These are phyloP conservation scores for Eubasilissa regina DNA, from an alignment of 1,140 invertebrate genomes.

Conservation along the genomic window DNA sequence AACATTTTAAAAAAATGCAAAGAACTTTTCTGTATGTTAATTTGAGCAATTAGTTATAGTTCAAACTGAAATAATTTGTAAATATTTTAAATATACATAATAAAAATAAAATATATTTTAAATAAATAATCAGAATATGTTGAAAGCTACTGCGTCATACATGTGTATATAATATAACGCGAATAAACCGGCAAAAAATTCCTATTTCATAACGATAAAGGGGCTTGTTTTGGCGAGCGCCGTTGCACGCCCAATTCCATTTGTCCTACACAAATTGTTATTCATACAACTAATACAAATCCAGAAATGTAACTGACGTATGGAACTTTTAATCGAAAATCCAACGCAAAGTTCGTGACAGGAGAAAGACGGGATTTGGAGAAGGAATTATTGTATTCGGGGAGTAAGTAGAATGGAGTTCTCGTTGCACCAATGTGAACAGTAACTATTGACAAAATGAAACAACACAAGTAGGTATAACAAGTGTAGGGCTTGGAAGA, in stretches of 20 bases:
- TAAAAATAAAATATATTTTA: too few relatives aligned
- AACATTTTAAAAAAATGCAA: too few relatives aligned
- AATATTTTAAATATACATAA: too few relatives aligned
- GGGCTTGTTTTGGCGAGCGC: conserved; percentile 2
- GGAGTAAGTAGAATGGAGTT: not conserved
- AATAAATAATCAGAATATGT: too few relatives aligned
- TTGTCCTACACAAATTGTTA: conserved; percentile 28
- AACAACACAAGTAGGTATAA: too few relatives aligned
- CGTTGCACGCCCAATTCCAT: conserved; percentile 19
- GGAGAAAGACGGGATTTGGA: not conserved
- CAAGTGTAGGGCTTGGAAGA: too few relatives aligned
- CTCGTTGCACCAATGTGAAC: too few relatives aligned
- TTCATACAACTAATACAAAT: conserved; percentile 40
- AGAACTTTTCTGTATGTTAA: too few relatives aligned
- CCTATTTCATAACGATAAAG: conserved; percentile 13
- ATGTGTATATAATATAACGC: not conserved
- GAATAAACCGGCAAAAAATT: not conserved
- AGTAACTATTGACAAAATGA: too few relatives aligned
- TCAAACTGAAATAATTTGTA: too few relatives aligned
- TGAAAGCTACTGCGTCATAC: not conserved
- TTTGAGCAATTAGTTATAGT: too few relatives aligned
- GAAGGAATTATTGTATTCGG: not conserved
- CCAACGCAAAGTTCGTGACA: conserved; percentile 8
- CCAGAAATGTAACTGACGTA: conserved; percentile 27
- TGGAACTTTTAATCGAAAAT: conserved; percentile 42